Conservation (phyloP, 1,140 invertebrate genomes). For the Acarapis woodi region DNA sequence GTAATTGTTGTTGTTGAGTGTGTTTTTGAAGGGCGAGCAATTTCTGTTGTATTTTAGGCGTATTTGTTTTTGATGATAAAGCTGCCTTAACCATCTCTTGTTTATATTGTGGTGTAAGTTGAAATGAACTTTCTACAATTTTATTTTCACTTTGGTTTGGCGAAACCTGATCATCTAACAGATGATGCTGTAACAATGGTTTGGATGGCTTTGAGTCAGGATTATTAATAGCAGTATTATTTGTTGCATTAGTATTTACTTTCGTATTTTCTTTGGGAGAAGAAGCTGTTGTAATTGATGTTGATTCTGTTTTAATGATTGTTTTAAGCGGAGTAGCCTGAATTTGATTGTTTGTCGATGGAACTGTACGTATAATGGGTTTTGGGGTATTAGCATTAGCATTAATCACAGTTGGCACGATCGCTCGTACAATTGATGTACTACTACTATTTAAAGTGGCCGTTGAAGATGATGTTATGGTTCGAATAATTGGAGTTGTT, state of each 20-base stretch:
- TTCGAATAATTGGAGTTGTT: not conserved
- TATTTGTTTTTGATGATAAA: slow-evolving; percentile 30
- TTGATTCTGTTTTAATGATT: not conserved
- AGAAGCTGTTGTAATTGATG: not conserved
- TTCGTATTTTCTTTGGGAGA: not conserved
- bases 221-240: not conserved
- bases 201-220: not conserved
- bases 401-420: too few relatives aligned
- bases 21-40: slow-evolving; percentile 55
- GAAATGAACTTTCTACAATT: slow-evolving; percentile 22
- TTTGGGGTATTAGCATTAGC: too few relatives aligned
- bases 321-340: not conserved
- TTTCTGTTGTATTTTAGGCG: slow-evolving; percentile 76
- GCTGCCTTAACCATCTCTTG: slow-evolving; percentile 33
- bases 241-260: not conserved
- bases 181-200: not conserved
- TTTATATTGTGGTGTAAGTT: slow-evolving; percentile 55
- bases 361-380: too few relatives aligned
- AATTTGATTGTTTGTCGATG: not conserved
- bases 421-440: not conserved
- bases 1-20: slow-evolving; percentile 21
- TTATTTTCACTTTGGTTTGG: not conserved
- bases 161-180: not conserved
- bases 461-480: not conserved
- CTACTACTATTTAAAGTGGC: not conserved